Percentiles rank a stretch among this genome's conserved stretches.
phyloP scores from a whole-genome alignment of 2,113 vertebrate genomes.

The Todiramphus chloris region DNA sequence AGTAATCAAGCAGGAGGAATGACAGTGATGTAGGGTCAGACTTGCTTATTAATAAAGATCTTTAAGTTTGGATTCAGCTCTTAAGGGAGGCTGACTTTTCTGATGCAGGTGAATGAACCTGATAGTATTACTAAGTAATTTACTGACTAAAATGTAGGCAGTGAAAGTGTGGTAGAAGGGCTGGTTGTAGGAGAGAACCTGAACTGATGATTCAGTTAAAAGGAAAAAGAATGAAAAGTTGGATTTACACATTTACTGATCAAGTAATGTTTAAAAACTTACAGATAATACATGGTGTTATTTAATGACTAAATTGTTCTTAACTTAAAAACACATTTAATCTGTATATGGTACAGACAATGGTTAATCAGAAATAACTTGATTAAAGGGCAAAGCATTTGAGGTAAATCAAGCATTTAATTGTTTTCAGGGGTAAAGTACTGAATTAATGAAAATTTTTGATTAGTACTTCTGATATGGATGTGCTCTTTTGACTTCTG shows the following conservation, averaged over 20 bases:
- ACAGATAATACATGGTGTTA: background rate
- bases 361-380: background rate
- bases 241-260: background rate
- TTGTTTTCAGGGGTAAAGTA: background rate
- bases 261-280: background rate
- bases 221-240: background rate
- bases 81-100: background rate
- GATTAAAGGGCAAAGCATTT: background rate
- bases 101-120: background rate
- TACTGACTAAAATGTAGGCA: background rate
- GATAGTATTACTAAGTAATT: background rate
- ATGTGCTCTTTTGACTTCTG: background rate
- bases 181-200: background rate
- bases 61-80: background rate
- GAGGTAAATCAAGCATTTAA: background rate
- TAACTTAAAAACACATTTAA: background rate
- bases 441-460: background rate
- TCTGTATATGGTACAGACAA: background rate
- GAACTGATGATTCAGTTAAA: background rate
- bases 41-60: background rate
- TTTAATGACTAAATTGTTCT: background rate
- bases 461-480: background rate
- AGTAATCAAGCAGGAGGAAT: background rate
- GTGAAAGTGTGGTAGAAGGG: background rate
- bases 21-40: background rate